Evolutionary conservation across 2,888 invertebrate species (phyloP).

Genomic region (Coenonympha arcania): DNA sequence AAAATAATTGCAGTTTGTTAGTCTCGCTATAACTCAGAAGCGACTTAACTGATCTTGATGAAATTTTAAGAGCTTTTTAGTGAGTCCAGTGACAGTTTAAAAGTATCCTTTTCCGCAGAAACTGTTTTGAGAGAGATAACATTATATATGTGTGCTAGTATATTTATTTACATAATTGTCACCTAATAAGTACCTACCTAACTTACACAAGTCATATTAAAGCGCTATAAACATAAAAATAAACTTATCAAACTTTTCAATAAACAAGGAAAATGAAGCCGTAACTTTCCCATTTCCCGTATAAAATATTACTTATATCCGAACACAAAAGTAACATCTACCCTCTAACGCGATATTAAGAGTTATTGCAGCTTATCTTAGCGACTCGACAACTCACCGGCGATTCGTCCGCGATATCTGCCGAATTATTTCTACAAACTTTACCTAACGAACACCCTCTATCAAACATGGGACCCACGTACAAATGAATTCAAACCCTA

Average conservation of each 20-base stretch:
- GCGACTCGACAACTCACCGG: constrained; percentile 61
- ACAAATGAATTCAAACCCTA: constrained; percentile 38
- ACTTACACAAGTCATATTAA: too few relatives aligned
- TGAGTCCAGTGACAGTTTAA: too few relatives aligned
- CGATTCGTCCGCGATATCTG: constrained; percentile 60
- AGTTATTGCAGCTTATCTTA: constrained; percentile 66
- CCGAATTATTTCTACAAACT: constrained; percentile 68
- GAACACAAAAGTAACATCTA: constrained; percentile 14
- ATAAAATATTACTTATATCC: constrained; percentile 14
- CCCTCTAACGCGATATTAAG: constrained; percentile 48
- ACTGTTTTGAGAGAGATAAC: too few relatives aligned
- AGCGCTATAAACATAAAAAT: not conserved
- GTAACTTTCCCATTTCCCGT: constrained; percentile 4
- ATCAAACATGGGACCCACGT: constrained; percentile 21
- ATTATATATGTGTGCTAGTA: too few relatives aligned
- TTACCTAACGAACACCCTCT: constrained; percentile 42
- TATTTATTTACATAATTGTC: too few relatives aligned
- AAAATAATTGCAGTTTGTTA: too few relatives aligned
- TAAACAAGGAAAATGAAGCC: not conserved
- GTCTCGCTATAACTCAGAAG: too few relatives aligned
- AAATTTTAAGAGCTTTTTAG: too few relatives aligned
- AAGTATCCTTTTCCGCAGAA: too few relatives aligned
- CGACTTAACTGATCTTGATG: too few relatives aligned
- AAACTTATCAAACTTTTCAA: not conserved
- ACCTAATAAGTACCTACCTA: too few relatives aligned